Conservation (phyloP, 2,797 vertebrate species). For the Ctenochaetus hawaiiensis region DNA sequence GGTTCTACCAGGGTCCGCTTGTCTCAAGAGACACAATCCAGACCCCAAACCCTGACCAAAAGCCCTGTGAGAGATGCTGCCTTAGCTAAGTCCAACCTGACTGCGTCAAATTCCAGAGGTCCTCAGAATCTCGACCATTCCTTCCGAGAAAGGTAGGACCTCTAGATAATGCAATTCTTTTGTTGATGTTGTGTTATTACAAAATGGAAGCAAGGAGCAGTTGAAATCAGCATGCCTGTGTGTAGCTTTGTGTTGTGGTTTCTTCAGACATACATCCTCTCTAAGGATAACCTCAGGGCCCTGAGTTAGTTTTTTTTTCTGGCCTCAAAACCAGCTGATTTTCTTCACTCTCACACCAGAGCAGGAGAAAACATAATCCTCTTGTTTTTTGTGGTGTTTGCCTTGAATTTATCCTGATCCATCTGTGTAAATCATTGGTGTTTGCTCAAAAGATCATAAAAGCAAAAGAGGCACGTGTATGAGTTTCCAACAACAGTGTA, state of each 20-base stretch:
- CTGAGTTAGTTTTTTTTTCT: constrained; percentile 15
- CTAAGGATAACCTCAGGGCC: constrained; percentile 22
- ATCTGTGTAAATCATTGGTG: constrained; percentile 69
- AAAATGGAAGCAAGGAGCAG: neutral
- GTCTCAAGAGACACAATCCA: constrained; percentile 68
- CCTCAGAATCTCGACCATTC: constrained; percentile 85
- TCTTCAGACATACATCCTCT: neutral
- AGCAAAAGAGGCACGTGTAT: constrained; percentile 70
- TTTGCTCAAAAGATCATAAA: constrained; percentile 75
- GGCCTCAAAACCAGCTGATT: constrained; percentile 24
- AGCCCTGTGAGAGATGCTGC: constrained; percentile 35
- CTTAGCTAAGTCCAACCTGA: constrained; percentile 66
- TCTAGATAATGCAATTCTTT: neutral
- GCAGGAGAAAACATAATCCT: constrained; percentile 49
- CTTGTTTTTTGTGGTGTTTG: constrained; percentile 56
- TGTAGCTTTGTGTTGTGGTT: neutral
- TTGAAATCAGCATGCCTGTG: neutral
- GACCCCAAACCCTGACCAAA: constrained; percentile 52
- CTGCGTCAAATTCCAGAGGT: constrained; percentile 67
- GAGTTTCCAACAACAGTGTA: constrained; percentile 74
- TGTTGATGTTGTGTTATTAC: neutral
- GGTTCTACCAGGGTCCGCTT: constrained; percentile 62
- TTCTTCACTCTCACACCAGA: constrained; percentile 25
- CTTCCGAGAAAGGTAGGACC: constrained; percentile 91
- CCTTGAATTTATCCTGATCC: constrained; percentile 68